A percentile compares a stretch with the other conserved stretches of the same genome.
phyloP scores from a whole-genome alignment of 1,140 invertebrate genomes.

The Hyles euphorbiae region DNA sequence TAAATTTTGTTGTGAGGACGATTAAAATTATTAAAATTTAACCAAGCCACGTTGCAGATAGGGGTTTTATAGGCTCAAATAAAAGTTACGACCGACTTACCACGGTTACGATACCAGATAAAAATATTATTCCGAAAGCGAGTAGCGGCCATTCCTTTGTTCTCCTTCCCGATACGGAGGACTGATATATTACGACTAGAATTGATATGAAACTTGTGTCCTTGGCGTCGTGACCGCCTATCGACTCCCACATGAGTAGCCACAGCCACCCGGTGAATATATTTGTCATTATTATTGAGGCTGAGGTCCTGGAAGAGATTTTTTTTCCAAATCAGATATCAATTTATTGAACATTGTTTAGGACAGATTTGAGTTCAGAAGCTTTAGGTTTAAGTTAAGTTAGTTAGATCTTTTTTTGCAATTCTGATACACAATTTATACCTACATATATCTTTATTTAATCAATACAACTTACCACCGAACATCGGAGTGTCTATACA shows the following conservation, averaged over 20 bases:
- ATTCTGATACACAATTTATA: too few relatives aligned
- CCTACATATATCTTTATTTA: too few relatives aligned
- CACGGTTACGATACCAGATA: constrained; percentile 58
- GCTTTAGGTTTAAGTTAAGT: too few relatives aligned
- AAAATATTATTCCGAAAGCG: constrained; percentile 42
- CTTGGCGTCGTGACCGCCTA: constrained; percentile 36
- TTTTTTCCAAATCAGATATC: too few relatives aligned
- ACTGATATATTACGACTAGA: constrained; percentile 63
- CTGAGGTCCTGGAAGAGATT: constrained; percentile 48
- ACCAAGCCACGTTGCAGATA: constrained; percentile 1
- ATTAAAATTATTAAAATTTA: too few relatives aligned
- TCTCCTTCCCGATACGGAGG: constrained; percentile 49
- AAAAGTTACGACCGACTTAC: constrained; percentile 24
- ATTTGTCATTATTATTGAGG: constrained; percentile 49
- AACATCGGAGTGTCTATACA: constrained; percentile 59
- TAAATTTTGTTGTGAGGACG: too few relatives aligned
- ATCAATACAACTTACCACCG: constrained; percentile 43
- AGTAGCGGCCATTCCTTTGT: constrained; percentile 55
- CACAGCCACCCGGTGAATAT: constrained; percentile 59
- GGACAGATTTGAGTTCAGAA: too few relatives aligned
- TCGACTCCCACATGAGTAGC: constrained; percentile 59
- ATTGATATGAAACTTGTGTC: constrained; percentile 56
- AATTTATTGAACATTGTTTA: too few relatives aligned
- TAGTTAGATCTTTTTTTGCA: too few relatives aligned
- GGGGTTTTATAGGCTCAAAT: constrained; percentile 3